These are phyloP conservation scores for Passerculus sandwichensis DNA, from an alignment of 2,797 vertebrate species.

Conservation along the genomic window DNA sequence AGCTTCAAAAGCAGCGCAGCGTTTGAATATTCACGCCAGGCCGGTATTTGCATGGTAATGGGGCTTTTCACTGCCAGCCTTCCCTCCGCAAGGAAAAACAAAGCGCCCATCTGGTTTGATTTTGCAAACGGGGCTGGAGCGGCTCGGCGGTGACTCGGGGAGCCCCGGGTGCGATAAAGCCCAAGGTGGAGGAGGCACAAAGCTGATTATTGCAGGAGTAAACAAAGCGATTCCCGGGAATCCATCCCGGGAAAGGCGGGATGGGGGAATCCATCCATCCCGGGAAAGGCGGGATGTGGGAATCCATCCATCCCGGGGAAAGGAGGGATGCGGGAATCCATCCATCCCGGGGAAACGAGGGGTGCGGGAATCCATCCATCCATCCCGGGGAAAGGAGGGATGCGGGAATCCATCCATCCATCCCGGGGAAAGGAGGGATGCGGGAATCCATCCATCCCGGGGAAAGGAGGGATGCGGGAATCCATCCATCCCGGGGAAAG, in stretches of 20 bases:
- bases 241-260: not conserved
- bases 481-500: no score
- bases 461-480: no score
- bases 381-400: no score
- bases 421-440: no score
- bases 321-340: not conserved
- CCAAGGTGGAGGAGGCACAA: not conserved
- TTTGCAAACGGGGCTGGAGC: not conserved
- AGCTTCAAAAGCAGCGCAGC: not conserved
- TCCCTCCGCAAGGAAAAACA: constrained; percentile 22
- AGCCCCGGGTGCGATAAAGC: not conserved
- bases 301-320: no score
- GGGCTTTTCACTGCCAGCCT: constrained; percentile 17
- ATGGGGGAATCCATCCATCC: not conserved
- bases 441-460: no score
- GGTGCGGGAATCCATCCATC: not conserved
- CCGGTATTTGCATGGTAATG: constrained; percentile 5
- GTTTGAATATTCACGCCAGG: not conserved
- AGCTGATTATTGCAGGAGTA: not conserved
- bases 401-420: no score
- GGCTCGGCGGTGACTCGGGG: not conserved
- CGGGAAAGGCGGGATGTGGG: no score
- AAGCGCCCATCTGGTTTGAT: constrained; percentile 30
- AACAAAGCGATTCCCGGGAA: not conserved
- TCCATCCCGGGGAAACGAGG: no score